Conservation (phyloP, 2,888 invertebrate species). For the Cloeon dipterum region DNA sequence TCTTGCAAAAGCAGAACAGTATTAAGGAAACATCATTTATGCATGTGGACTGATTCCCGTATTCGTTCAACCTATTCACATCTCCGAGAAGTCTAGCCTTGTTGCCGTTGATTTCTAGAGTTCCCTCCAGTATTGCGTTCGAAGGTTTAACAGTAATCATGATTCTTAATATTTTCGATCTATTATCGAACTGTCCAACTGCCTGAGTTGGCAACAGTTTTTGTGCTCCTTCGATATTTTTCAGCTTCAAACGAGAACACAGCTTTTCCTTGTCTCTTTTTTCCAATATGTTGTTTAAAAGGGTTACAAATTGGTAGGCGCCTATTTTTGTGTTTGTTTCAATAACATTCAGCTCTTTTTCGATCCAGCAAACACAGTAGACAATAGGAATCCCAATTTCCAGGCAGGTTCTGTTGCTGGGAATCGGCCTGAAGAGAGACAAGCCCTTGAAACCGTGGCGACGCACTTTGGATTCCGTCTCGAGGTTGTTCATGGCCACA, state of each 20-base stretch:
- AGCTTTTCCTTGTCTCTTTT: neutral
- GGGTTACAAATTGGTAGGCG: slow-evolving; percentile 9
- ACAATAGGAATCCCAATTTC: slow-evolving; percentile 16
- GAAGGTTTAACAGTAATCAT: slow-evolving; percentile 1
- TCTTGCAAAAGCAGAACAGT: slow-evolving; percentile 6
- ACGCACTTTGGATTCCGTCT: slow-evolving; percentile 1
- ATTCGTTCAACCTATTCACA: slow-evolving; percentile 5
- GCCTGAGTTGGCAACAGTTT: slow-evolving; percentile 2
- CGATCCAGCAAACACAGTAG: slow-evolving; percentile 17
- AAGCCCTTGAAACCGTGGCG: slow-evolving; percentile 5
- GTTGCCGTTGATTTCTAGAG: slow-evolving; percentile 5
- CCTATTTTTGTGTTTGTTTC: slow-evolving; percentile 10
- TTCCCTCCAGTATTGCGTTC: slow-evolving; percentile 3
- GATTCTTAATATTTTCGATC: slow-evolving; percentile 1
- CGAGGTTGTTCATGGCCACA: slow-evolving; percentile 9
- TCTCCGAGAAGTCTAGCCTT: slow-evolving; percentile 4
- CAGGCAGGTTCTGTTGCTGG: slow-evolving; percentile 15
- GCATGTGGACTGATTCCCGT: slow-evolving; percentile 6
- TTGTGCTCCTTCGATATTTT: slow-evolving; percentile 5
- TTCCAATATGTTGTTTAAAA: slow-evolving; percentile 10
- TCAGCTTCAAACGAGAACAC: slow-evolving; percentile 4
- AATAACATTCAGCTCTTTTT: slow-evolving; percentile 8
- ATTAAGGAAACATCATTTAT: slow-evolving; percentile 3
- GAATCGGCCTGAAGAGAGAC: slow-evolving; percentile 14
- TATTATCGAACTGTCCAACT: slow-evolving; percentile 1